These are phyloP conservation scores for Crenichthys baileyi DNA, from an alignment of 2,797 vertebrate species.

Conservation along the genomic window DNA sequence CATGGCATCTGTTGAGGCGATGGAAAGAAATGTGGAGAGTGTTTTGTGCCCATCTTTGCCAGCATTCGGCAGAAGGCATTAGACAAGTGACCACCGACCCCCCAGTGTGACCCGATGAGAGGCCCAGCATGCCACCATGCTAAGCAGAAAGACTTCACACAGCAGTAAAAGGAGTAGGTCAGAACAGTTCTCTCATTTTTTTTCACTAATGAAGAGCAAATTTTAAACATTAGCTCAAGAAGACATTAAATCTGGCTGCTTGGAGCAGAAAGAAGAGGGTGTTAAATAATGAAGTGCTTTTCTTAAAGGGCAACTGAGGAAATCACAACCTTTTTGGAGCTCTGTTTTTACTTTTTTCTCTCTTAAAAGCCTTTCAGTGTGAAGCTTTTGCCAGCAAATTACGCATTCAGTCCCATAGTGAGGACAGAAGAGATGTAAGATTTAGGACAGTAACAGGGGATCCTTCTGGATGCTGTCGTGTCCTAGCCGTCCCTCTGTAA, in stretches of 20 bases:
- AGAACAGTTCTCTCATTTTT: slow-evolving; percentile 28
- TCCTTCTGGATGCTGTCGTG: slow-evolving; percentile 44
- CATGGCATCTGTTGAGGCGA: slow-evolving; percentile 79
- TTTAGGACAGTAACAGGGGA: slow-evolving; percentile 21
- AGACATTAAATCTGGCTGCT: slow-evolving; percentile 34
- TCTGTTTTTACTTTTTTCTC: neutral
- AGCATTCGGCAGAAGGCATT: slow-evolving; percentile 61
- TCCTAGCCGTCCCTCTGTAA: slow-evolving; percentile 41
- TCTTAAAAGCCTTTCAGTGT: slow-evolving; percentile 23
- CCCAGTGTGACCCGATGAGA: slow-evolving; percentile 33
- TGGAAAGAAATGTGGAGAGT: slow-evolving; percentile 72
- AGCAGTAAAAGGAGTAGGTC: slow-evolving; percentile 36
- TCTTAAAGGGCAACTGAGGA: slow-evolving; percentile 22
- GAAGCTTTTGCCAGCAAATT: slow-evolving; percentile 39
- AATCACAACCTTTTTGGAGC: slow-evolving; percentile 29
- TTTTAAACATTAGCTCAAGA: slow-evolving; percentile 31
- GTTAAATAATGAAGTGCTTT: slow-evolving; percentile 22
- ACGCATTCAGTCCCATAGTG: slow-evolving; percentile 17
- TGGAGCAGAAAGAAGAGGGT: slow-evolving; percentile 1
- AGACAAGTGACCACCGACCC: slow-evolving; percentile 43
- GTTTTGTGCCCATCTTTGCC: slow-evolving; percentile 72
- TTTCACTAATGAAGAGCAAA: slow-evolving; percentile 26
- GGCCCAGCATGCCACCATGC: slow-evolving; percentile 32
- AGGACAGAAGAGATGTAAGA: slow-evolving; percentile 32
- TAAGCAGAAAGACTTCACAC: slow-evolving; percentile 44